These are phyloP conservation scores for Leptinotarsa undecemlineata DNA, from an alignment of 1,140 invertebrate species.

Conservation along the genomic window DNA sequence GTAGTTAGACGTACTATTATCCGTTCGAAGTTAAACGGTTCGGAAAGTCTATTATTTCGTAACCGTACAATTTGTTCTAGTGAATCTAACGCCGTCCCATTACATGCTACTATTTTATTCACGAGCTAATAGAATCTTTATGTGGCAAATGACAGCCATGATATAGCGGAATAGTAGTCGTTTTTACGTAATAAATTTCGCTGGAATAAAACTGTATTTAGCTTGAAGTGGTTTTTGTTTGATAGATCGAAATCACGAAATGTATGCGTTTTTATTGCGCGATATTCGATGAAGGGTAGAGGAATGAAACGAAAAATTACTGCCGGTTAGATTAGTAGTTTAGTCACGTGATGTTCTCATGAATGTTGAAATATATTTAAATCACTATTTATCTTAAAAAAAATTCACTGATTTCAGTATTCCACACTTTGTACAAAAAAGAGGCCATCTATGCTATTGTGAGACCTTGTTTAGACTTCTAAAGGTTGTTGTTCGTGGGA, in stretches of 20 bases:
- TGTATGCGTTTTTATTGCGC: neutral
- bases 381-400: too few species aligned
- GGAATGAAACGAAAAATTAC: neutral
- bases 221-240: constrained; percentile 6
- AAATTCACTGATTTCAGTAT: too few species aligned
- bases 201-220: constrained; percentile 20
- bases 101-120: constrained; percentile 19
- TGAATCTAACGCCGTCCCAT: constrained; percentile 19
- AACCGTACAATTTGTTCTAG: constrained; percentile 26
- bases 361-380: too few species aligned
- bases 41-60: constrained; percentile 28
- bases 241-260: constrained; percentile 13
- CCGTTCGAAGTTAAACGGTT: constrained; percentile 26
- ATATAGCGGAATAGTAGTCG: constrained; percentile 9
- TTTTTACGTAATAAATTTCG: constrained; percentile 11
- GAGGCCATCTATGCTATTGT: too few species aligned
- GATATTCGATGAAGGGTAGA: neutral
- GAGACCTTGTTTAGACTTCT: too few species aligned
- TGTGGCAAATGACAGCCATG: constrained; percentile 16
- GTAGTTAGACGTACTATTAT: constrained; percentile 8
- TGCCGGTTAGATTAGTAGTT: too few species aligned
- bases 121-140: constrained; percentile 15
- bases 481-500: too few species aligned
- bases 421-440: too few species aligned
- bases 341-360: too few species aligned